These are phyloP conservation scores for Oreortyx pictus DNA, from an alignment of 2,797 vertebrate species.

Conservation along the genomic window DNA sequence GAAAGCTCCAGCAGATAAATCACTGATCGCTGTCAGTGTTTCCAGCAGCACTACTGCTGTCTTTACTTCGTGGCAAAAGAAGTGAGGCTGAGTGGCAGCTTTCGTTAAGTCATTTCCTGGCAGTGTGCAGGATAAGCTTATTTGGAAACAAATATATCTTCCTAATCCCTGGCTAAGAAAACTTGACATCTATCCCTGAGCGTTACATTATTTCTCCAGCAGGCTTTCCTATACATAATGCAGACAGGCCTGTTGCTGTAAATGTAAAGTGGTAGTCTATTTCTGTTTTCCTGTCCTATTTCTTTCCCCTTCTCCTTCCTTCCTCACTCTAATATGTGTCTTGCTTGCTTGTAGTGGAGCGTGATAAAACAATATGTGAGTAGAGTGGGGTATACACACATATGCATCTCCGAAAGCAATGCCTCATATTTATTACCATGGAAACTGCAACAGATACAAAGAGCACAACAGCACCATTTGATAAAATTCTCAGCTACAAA, in stretches of 20 bases:
- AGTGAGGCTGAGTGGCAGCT: neutral
- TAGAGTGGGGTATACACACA: neutral
- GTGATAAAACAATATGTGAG: neutral
- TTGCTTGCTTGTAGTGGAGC: neutral
- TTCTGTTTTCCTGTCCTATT: neutral
- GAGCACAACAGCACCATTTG: neutral
- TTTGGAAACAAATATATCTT: conserved; percentile 36
- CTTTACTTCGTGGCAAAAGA: neutral
- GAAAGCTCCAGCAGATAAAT: conserved; percentile 21
- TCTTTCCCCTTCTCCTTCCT: neutral
- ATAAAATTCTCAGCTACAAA: neutral
- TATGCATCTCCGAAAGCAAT: neutral
- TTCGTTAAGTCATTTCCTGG: conserved; percentile 22
- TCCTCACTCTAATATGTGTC: neutral
- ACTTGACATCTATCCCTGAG: neutral
- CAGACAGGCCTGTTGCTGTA: neutral
- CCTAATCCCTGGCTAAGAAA: conserved; percentile 20
- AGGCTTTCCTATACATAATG: neutral
- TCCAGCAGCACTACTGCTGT: conserved; percentile 12
- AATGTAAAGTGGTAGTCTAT: neutral
- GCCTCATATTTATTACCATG: neutral
- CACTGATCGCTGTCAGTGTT: neutral
- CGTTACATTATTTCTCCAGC: neutral
- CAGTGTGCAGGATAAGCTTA: neutral
- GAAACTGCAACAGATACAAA: neutral